A percentile compares a stretch with the other conserved stretches of the same genome.
These are phyloP conservation scores for Acanthisitta chloris DNA, from an alignment of 2,113 vertebrate genomes.

Conservation along the genomic window DNA sequence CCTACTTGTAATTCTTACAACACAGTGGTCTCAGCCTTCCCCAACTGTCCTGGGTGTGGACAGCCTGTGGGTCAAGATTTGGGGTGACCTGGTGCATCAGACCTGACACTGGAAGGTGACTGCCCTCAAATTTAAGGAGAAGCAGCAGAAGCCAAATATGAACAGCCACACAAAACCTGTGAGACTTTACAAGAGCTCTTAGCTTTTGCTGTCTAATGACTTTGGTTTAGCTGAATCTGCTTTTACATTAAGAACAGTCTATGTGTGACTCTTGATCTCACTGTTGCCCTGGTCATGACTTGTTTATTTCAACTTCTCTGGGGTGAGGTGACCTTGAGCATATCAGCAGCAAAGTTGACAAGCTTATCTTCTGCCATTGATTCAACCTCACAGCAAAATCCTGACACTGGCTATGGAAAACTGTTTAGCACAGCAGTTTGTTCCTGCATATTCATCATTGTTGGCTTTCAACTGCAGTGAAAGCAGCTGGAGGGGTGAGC, in stretches of 20 bases:
- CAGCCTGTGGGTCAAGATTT: neutral
- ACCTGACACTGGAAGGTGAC: neutral
- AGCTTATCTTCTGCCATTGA: slow-evolving; percentile 5
- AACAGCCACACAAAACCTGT: neutral
- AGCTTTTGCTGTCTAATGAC: neutral
- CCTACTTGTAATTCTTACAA: neutral
- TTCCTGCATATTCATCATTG: neutral
- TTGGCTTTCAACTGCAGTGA: neutral
- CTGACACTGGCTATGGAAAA: neutral
- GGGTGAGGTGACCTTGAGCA: neutral
- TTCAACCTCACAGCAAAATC: neutral
- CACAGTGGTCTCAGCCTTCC: rapidly evolving
- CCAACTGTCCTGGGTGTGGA: neutral
- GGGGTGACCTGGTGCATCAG: neutral
- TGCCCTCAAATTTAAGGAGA: neutral
- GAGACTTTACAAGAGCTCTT: neutral
- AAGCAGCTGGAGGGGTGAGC: neutral
- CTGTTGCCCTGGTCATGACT: neutral
- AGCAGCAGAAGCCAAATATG: neutral
- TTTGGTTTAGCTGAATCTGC: neutral
- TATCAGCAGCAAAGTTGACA: neutral
- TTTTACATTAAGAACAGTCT: neutral
- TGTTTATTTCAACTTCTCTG: neutral
- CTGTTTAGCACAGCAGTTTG: neutral
- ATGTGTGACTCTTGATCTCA: neutral